Evolutionary conservation across 2,888 invertebrate species (phyloP), one percentile per base, ranked within the genome.

Genomic region (Epirrhoe alternata): DNA sequence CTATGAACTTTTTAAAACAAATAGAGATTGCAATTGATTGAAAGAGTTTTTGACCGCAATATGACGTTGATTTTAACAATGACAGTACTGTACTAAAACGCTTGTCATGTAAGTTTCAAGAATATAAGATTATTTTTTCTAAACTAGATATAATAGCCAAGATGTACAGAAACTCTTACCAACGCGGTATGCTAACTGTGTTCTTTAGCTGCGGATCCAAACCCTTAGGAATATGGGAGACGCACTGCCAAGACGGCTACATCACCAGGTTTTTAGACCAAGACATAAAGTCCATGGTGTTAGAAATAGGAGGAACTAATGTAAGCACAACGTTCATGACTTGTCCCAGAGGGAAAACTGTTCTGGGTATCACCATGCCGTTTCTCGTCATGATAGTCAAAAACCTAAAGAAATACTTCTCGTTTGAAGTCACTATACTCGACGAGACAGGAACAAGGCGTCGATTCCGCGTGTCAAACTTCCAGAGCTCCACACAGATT

Each of bases 361-460:
- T 97, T 17, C 94, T 99, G 61, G 99, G 98, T n/a, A 98, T 99
- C 72, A 97, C 97, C 80, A 93, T 99, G 80, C 99, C 99, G 0
- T 99, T 98, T 87, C 89, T 99, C 64, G 97, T 99, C 4, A 96
- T 99, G 96, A 96, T 99, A 68, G 97, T 99, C 30, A 99, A 99
- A 87, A 99, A 99, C 89, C 94, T 99, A 88, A 98, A 98, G 83
- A 99, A 99, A 86, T 99, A 99, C 90, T 99, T 99, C 88, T 97
- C 98, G 12, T 99, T 99, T 86, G 99, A 99, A 95, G 95, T 95
- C 83, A 93, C 89, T 81, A 85, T 86, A 69, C 88, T 97, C 76
- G 99, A 99, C 87, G 98, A 99, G 84, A 98, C 98, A 82, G 96
- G 97, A 79, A 97, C 98, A 66, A 94, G 97, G 75, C 94, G 99